Evolutionary conservation across 2,113 vertebrate genomes (phyloP), one percentile per base, ranked within the genome.

Genomic region (Cebidichthys violaceus): DNA sequence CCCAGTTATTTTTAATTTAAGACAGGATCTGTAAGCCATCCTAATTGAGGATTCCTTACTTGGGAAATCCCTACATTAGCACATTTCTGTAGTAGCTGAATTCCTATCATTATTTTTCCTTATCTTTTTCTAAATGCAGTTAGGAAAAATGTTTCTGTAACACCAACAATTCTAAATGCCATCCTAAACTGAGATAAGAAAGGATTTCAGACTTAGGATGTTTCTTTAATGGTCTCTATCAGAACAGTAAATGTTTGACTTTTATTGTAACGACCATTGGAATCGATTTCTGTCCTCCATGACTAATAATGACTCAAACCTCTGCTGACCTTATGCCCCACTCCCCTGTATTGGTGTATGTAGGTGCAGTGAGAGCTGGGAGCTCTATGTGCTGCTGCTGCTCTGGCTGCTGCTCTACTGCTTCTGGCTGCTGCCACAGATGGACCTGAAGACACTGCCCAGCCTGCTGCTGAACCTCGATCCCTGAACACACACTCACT

Each of bases 331-430:
- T n/a, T n/a, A n/a, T n/a, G n/a, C n/a, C n/a, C n/a, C n/a, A n/a
- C 10, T 41, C 39, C 39, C 39, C 39, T 10, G 39, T 41, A 37
- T 37, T 41, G 41, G 43, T 52, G 20, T 67, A 13, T 76, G 18
- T 10, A 88, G 85, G 77, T 43, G 71, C 29, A 61, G 61, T 22
- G 85, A 89, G 18, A 82, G 24, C 78, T 70, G 41, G 1, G 96
- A 98, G 85, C 92, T 96, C 33, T 95, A 96, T 70, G 93, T 97
- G 47, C 88, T 97, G n/a, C 87, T 98, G 81, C 93, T 97, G 85
- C 94, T 97, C 81, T 99, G 98, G 98, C 90, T 97, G 65, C 91
- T 97, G 73, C 92, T 97, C 57, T 99, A 99, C 92, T 99, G 97
- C 90, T 89, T 97, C 70, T 92, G 97, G 89, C 92, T 99, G 65